Conservation (phyloP, 2,113 vertebrate genomes). For the Gopherus evgoodei region DNA sequence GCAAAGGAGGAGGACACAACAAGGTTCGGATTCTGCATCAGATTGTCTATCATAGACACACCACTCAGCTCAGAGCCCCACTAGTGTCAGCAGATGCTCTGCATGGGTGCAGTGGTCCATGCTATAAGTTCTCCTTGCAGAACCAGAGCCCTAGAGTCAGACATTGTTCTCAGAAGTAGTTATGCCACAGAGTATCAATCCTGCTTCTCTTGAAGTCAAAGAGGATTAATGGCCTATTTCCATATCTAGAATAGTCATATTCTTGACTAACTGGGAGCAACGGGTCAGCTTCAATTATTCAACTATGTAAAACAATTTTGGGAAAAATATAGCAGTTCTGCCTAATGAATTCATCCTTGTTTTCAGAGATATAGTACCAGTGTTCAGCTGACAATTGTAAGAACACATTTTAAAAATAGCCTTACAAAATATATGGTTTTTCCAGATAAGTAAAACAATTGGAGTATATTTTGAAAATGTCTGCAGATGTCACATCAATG, state of each 20-base stretch:
- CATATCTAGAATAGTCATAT: constrained; percentile 2
- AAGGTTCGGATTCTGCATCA: not conserved
- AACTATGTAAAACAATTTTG: constrained; percentile 45
- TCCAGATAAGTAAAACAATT: not conserved
- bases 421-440: not conserved
- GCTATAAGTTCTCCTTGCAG: not conserved
- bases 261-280: constrained; percentile 35
- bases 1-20: not conserved
- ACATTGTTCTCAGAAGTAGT: not conserved
- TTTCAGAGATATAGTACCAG: constrained; percentile 45
- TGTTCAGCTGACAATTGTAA: constrained; percentile 18
- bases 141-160: constrained; percentile 5
- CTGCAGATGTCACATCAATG: not conserved
- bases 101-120: not conserved
- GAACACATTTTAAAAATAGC: constrained; percentile 42
- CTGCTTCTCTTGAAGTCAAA: too few species aligned
- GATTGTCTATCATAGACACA: too few species aligned
- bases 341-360: constrained; percentile 48
- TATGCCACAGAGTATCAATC: not conserved
- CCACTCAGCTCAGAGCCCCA: too few species aligned
- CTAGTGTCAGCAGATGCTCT: too few species aligned
- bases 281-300: constrained; percentile 10
- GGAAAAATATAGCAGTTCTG: constrained; percentile 32
- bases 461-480: not conserved
- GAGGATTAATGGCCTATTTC: not conserved